Evolutionary conservation across 2,888 invertebrate species (phyloP).

Genomic region (Plagodis dolabraria): DNA sequence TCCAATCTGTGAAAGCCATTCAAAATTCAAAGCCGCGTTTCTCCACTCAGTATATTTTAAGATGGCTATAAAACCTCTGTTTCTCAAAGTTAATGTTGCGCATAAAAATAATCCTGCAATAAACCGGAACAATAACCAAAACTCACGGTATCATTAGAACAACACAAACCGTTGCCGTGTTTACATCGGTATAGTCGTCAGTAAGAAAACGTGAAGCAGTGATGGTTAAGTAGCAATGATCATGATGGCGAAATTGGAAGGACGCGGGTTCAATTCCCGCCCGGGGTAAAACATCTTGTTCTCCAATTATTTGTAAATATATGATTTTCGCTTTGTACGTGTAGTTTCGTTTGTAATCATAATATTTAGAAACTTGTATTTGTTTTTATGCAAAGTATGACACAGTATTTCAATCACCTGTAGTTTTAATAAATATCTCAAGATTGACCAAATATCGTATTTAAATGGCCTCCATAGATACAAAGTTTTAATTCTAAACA

Average conservation of each 20-base stretch:
- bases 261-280: too few relatives aligned
- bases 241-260: too few relatives aligned
- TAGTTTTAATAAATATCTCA: too few relatives aligned
- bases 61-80: slow-evolving; percentile 21
- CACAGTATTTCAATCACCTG: too few relatives aligned
- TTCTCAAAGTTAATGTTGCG: slow-evolving; percentile 22
- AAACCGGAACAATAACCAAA: slow-evolving; percentile 26
- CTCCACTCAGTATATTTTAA: slow-evolving; percentile 7
- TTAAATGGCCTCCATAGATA: too few relatives aligned
- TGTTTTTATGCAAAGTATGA: not conserved
- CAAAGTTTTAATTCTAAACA: too few relatives aligned
- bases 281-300: too few relatives aligned
- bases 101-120: slow-evolving; percentile 30
- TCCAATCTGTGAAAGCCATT: not conserved
- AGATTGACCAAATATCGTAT: too few relatives aligned
- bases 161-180: slow-evolving; percentile 25
- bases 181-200: not conserved
- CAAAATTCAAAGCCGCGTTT: slow-evolving; percentile 6
- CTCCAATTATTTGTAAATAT: too few relatives aligned
- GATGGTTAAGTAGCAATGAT: not conserved
- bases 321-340: too few relatives aligned
- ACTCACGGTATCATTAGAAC: slow-evolving; percentile 35
- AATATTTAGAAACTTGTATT: too few relatives aligned
- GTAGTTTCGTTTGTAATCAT: too few relatives aligned
- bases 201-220: not conserved